Conservation (phyloP, 2,797 vertebrate genomes). For the Mormyrus hasselquistii region DNA sequence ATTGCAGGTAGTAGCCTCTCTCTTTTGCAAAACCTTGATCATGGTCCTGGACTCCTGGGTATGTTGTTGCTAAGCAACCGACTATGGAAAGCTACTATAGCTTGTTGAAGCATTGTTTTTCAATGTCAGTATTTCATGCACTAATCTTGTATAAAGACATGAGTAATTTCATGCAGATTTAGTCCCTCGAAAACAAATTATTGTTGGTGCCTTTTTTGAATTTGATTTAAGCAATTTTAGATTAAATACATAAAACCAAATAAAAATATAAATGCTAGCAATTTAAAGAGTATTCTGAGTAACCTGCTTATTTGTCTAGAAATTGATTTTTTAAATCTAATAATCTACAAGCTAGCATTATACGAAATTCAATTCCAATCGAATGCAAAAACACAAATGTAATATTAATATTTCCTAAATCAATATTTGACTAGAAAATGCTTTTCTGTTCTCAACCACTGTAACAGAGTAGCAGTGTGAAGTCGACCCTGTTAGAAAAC, state of each 20-base stretch:
- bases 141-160: background rate
- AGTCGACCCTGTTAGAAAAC: background rate
- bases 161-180: background rate
- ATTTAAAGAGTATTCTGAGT: background rate
- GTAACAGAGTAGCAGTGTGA: too few species aligned
- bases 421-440: background rate
- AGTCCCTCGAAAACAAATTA: background rate
- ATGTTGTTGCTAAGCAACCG: slow-evolving; percentile 62
- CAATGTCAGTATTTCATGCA: background rate
- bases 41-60: slow-evolving; percentile 32
- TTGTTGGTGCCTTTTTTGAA: background rate
- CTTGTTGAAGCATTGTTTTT: slow-evolving; percentile 20
- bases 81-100: slow-evolving; percentile 20
- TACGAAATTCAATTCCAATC: background rate
- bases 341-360: background rate
- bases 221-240: background rate
- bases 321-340: background rate
- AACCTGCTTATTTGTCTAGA: background rate
- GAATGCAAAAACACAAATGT: background rate
- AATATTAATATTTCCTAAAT: background rate
- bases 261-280: background rate
- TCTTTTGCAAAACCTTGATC: background rate
- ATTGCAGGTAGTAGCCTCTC: slow-evolving; percentile 6
- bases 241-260: background rate
- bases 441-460: background rate